Percentiles rank a stretch among this genome's conserved stretches.
Conservation (phyloP, 2,113 vertebrate genomes). For the Budorcas taxicolor region DNA sequence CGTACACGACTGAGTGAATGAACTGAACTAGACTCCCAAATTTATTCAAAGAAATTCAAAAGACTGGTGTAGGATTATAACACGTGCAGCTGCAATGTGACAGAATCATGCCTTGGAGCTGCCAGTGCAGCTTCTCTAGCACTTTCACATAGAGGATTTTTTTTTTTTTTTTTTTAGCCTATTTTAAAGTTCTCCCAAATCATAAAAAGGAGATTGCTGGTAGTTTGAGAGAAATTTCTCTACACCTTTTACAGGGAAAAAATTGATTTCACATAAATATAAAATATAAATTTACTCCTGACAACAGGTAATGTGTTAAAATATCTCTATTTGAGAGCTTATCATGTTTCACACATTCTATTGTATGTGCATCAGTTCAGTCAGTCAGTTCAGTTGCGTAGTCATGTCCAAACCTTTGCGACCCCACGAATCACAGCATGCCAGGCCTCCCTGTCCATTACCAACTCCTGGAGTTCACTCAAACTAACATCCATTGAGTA, state of each 20-base stretch:
- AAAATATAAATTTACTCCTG: not conserved
- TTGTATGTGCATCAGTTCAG: not conserved
- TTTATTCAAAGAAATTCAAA: not conserved
- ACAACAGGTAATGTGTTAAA: not conserved
- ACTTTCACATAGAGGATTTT: not conserved
- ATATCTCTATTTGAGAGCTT: not conserved
- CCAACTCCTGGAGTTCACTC: no score
- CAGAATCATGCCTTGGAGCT: not conserved
- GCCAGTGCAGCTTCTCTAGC: not conserved
- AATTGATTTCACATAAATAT: not conserved
- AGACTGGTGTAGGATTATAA: not conserved
- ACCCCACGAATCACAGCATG: rapidly evolving
- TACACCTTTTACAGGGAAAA: not conserved
- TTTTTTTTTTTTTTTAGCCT: not conserved
- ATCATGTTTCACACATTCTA: not conserved
- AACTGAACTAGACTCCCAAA: not conserved
- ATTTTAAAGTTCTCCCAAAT: not conserved
- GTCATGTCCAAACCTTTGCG: no score
- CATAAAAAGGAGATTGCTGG: not conserved
- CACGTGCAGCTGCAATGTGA: not conserved
- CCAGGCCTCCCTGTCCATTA: no score
- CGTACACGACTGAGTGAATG: rapidly evolving
- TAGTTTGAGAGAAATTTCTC: not conserved
- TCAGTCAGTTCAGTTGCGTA: no score
- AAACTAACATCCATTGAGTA: rapidly evolving